phyloP scores from a whole-genome alignment of 2,797 vertebrate genomes.

The Ctenosaura bakeri region DNA sequence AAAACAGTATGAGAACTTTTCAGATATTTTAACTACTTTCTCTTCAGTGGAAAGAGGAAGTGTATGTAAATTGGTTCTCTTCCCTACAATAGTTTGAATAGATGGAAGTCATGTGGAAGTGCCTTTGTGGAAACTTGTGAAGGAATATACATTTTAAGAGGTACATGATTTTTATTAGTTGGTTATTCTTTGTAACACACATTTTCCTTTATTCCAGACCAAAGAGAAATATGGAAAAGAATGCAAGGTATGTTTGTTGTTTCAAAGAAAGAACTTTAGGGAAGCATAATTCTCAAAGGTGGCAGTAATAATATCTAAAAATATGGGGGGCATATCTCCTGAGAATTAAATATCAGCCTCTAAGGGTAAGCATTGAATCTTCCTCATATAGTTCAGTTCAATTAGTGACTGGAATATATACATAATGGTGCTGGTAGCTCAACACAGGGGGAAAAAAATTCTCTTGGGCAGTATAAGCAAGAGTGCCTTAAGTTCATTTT shows the following conservation, averaged over 20 bases:
- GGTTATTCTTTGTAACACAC: slow-evolving; percentile 30
- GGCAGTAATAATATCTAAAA: neutral
- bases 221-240: slow-evolving; percentile 99
- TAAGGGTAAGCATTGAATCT: slow-evolving; percentile 5
- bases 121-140: neutral
- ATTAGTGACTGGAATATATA: neutral
- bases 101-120: neutral
- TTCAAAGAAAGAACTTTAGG: slow-evolving; percentile 14
- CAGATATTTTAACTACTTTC: neutral
- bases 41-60: neutral
- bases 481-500: neutral
- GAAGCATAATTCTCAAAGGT: rapidly evolving
- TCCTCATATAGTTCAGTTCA: rapidly evolving
- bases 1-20: neutral
- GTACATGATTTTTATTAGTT: neutral
- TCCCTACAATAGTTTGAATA: neutral
- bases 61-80: neutral
- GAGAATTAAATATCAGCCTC: neutral
- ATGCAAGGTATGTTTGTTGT: slow-evolving; percentile 90
- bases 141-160: slow-evolving; percentile 12
- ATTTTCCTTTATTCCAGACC: slow-evolving; percentile 84
- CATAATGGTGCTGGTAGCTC: neutral
- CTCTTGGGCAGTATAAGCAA: neutral
- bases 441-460: neutral
- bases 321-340: neutral